These are phyloP conservation scores for Herminia tarsipennalis DNA, from an alignment of 2,888 invertebrate species.

Conservation along the genomic window DNA sequence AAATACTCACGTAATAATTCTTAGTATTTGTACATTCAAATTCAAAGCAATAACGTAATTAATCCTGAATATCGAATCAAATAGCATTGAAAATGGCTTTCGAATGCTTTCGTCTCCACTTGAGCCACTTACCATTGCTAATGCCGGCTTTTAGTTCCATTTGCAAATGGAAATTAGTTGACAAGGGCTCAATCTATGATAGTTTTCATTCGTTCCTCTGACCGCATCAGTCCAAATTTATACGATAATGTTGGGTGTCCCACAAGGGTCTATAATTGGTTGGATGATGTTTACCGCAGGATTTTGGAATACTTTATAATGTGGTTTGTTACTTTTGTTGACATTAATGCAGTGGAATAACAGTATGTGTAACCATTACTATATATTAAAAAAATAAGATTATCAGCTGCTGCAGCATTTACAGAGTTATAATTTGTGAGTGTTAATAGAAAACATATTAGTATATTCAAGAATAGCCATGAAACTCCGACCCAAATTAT, in stretches of 20 bases:
- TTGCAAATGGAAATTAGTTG: slow-evolving; percentile 74
- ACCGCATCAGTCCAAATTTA: slow-evolving; percentile 26
- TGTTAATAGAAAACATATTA: too few species aligned
- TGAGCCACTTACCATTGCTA: slow-evolving; percentile 69
- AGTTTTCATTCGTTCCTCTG: slow-evolving; percentile 50
- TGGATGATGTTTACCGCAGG: slow-evolving; percentile 17
- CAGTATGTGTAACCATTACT: too few species aligned
- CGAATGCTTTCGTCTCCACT: slow-evolving; percentile 56
- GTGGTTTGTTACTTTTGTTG: background rate
- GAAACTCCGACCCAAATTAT: too few species aligned
- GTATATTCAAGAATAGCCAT: too few species aligned
- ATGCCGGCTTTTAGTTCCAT: slow-evolving; percentile 74
- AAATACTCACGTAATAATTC: background rate
- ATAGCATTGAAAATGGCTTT: slow-evolving; percentile 66
- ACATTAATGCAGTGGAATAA: too few species aligned
- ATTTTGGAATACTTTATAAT: background rate
- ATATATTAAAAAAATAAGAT: too few species aligned
- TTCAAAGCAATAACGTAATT: slow-evolving; percentile 49
- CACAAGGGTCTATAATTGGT: slow-evolving; percentile 35
- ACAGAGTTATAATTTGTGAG: too few species aligned
- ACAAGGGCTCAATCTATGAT: slow-evolving; percentile 54
- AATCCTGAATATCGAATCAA: slow-evolving; percentile 63
- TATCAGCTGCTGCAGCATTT: too few species aligned
- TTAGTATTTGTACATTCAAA: slow-evolving; percentile 32
- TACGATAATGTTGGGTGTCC: slow-evolving; percentile 29